Conservation (phyloP, 2,113 vertebrate species). For the Nanorana parkeri region DNA sequence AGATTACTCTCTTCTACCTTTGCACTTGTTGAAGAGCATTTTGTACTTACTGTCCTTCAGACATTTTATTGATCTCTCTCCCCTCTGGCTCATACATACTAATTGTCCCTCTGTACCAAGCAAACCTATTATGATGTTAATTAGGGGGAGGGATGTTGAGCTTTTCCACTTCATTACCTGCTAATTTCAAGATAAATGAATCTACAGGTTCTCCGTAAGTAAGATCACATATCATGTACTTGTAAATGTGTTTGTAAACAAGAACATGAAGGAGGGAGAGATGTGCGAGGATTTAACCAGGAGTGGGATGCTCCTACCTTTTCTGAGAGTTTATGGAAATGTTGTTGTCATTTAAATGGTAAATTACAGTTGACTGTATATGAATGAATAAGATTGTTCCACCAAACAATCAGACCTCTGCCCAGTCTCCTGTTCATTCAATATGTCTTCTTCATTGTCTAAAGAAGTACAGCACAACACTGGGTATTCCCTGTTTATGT, state of each 20-base stretch:
- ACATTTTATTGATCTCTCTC: constrained; percentile 79
- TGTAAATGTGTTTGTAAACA: constrained; percentile 92
- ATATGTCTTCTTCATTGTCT: too few relatives aligned
- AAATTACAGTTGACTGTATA: neutral
- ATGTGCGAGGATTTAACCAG: constrained; percentile 70
- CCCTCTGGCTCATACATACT: constrained; percentile 76
- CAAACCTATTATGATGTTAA: constrained; percentile 89
- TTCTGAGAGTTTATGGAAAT: too few relatives aligned
- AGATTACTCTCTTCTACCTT: neutral
- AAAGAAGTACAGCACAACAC: too few relatives aligned
- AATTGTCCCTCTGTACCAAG: constrained; percentile 83
- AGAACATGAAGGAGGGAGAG: constrained; percentile 66
- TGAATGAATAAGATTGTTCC: too few relatives aligned
- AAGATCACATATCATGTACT: constrained; percentile 84
- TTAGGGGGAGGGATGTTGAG: constrained; percentile 85
- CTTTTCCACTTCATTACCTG: constrained; percentile 87
- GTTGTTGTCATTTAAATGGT: neutral
- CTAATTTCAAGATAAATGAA: constrained; percentile 91
- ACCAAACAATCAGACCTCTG: too few relatives aligned
- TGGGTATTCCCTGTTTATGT: too few relatives aligned
- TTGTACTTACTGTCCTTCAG: constrained; percentile 71
- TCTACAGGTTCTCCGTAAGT: constrained; percentile 84
- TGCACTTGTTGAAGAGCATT: constrained; percentile 62
- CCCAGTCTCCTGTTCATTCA: too few relatives aligned
- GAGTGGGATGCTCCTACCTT: constrained; percentile 65